A percentile compares a stretch with the other conserved stretches of the same genome.
Evolutionary conservation across 1,140 invertebrate genomes (phyloP).

Genomic region (Papilio xuthus): DNA sequence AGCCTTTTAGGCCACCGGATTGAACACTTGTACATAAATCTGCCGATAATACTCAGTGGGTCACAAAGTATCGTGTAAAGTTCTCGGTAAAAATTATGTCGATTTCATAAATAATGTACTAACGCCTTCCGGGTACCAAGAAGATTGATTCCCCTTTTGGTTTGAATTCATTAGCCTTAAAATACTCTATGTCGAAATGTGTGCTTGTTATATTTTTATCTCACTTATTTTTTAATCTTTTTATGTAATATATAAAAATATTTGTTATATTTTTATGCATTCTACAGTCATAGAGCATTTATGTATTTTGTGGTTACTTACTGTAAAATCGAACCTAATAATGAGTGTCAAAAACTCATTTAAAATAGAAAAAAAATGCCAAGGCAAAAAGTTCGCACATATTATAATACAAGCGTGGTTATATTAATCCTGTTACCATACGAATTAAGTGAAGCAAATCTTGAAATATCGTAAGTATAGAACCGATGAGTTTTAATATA

Average conservation of each 20-base stretch:
- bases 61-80: not conserved
- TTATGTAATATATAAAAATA: not conserved
- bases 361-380: too few species aligned
- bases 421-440: not conserved
- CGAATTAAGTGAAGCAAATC: conserved; percentile 3
- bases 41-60: conserved; percentile 25
- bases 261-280: too few species aligned
- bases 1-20: conserved; percentile 33
- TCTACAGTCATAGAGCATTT: too few species aligned
- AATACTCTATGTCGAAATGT: not conserved
- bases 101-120: conserved; percentile 19
- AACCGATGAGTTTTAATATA: conserved; percentile 8
- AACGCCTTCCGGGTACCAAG: conserved; percentile 17
- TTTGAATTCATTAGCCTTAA: not conserved
- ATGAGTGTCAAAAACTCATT: too few species aligned
- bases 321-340: too few species aligned
- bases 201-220: not conserved
- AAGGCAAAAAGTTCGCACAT: not conserved
- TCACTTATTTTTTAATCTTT: not conserved
- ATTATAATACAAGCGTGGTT: not conserved
- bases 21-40: conserved; percentile 24
- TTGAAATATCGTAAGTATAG: not conserved
- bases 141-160: not conserved
- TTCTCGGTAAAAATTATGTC: conserved; percentile 2
- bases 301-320: too few species aligned